Percentiles rank a stretch among this genome's conserved stretches.
Evolutionary conservation across 2,888 invertebrate genomes (phyloP).

Genomic region (Plebejus melissa): DNA sequence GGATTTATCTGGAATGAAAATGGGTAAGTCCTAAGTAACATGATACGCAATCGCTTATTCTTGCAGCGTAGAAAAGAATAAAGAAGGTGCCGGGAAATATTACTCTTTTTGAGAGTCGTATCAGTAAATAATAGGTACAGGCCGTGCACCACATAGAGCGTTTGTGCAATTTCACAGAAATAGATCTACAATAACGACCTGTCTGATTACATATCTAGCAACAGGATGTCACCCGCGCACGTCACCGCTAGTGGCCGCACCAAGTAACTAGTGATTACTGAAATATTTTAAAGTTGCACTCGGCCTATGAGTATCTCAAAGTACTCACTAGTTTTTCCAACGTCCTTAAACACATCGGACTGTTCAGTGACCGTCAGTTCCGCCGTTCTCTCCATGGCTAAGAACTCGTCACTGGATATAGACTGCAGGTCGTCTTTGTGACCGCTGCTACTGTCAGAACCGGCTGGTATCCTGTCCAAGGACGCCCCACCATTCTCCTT

Average conservation of each 20-base stretch:
- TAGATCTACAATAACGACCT: too few species aligned
- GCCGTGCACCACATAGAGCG: too few species aligned
- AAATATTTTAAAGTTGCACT: too few species aligned
- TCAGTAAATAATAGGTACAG: too few species aligned
- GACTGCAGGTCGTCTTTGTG: conserved; percentile 64
- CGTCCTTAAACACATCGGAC: conserved; percentile 53
- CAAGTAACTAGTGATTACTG: too few species aligned
- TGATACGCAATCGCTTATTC: background rate
- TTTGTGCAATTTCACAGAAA: too few species aligned
- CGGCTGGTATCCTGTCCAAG: conserved; percentile 55
- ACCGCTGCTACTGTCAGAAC: conserved; percentile 59
- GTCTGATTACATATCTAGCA: too few species aligned
- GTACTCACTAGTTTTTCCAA: conserved; percentile 50
- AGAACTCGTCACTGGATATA: conserved; percentile 68
- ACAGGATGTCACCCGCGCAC: too few species aligned
- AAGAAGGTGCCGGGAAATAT: too few species aligned
- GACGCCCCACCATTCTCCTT: conserved; percentile 59
- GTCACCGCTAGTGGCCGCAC: too few species aligned
- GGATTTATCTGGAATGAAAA: conserved; percentile 53
- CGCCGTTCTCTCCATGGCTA: conserved; percentile 72
- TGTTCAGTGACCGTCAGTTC: conserved; percentile 56
- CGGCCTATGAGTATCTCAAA: background rate
- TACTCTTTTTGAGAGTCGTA: too few species aligned
- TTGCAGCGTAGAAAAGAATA: background rate
- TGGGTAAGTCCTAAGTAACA: background rate